A percentile compares a stretch with the other conserved stretches of the same genome.
Evolutionary conservation across 2,113 vertebrate genomes (phyloP).

Genomic region (Rhombomys opimus): DNA sequence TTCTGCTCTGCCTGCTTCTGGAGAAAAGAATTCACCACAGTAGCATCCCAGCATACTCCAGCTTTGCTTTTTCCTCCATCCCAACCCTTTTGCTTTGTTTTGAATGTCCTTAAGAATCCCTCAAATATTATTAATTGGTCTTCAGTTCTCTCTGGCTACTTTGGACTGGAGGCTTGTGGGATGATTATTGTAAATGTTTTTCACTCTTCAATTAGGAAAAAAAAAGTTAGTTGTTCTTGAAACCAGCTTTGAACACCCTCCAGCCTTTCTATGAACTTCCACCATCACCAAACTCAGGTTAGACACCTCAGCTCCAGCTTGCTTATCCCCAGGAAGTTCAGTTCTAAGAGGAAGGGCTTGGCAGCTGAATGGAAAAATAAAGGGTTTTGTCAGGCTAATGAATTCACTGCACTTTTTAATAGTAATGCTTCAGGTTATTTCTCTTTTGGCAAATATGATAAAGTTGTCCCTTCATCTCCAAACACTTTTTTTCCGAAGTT

Average conservation of each 20-base stretch:
- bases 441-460: background rate
- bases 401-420: background rate
- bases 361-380: background rate
- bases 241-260: background rate
- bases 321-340: background rate
- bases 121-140: background rate
- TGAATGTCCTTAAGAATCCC: background rate
- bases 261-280: background rate
- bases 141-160: background rate
- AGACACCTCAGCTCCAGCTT: background rate
- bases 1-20: fast-evolving
- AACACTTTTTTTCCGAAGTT: background rate
- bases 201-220: background rate
- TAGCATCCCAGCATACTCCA: fast-evolving
- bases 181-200: too few species aligned
- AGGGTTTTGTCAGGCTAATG: background rate
- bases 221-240: background rate
- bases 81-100: background rate
- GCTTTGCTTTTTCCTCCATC: too few species aligned
- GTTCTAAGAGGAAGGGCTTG: background rate
- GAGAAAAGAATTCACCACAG: background rate
- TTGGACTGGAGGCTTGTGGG: background rate
- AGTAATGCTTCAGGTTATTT: background rate
- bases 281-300: fast-evolving
- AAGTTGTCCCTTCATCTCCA: background rate